These are phyloP conservation scores for Eucera pruinosa DNA, from an alignment of 2,888 invertebrate species.

Conservation along the genomic window DNA sequence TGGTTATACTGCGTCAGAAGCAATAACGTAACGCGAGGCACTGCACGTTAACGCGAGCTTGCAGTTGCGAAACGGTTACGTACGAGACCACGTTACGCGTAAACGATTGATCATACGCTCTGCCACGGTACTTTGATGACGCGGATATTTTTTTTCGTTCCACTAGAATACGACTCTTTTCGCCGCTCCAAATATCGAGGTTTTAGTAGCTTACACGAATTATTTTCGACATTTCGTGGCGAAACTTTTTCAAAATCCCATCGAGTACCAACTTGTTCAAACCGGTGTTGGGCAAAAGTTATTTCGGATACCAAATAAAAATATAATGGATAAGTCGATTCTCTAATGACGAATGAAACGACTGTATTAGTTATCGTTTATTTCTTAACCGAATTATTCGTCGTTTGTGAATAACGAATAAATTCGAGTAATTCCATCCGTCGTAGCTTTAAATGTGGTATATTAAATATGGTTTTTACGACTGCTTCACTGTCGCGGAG, in stretches of 20 bases:
- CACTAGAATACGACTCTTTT: slow-evolving; percentile 1
- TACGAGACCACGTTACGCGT: slow-evolving; percentile 27
- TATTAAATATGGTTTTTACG: too few species aligned
- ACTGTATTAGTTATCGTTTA: too few species aligned
- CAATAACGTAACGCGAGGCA: slow-evolving; percentile 46
- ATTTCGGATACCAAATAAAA: too few species aligned
- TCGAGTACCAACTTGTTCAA: slow-evolving; percentile 1
- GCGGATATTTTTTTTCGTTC: neutral
- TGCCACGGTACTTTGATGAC: neutral
- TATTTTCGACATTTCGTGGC: slow-evolving; percentile 23
- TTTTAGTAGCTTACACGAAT: slow-evolving; percentile 13
- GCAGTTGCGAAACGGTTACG: slow-evolving; percentile 26
- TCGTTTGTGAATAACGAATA: too few species aligned
- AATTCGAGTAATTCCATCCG: too few species aligned
- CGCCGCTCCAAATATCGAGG: slow-evolving; percentile 1
- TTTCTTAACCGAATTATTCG: too few species aligned
- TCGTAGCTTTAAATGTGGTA: too few species aligned
- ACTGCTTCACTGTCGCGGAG: too few species aligned
- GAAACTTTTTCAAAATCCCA: slow-evolving; percentile 18
- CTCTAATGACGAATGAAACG: too few species aligned
- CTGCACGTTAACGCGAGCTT: slow-evolving; percentile 9
- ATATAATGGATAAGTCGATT: too few species aligned
- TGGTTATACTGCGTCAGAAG: slow-evolving; percentile 49
- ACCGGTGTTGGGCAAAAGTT: too few species aligned
- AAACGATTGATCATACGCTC: slow-evolving; percentile 35